phyloP scores from a whole-genome alignment of 2,888 invertebrate species.

The Eristalis intricaria region DNA sequence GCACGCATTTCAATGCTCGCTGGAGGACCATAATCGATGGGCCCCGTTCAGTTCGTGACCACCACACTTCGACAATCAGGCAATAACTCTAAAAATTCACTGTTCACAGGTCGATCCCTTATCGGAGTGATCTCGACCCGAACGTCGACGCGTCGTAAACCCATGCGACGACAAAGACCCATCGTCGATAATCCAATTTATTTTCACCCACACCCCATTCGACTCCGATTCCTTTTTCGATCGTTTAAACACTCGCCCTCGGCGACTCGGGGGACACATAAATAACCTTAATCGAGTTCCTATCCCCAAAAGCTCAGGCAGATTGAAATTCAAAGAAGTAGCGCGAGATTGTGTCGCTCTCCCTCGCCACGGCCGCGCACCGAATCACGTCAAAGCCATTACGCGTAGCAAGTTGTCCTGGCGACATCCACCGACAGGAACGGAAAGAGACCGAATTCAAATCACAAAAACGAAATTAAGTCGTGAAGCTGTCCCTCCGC shows the following conservation, averaged over 20 bases:
- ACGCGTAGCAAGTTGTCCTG: slow-evolving; percentile 49
- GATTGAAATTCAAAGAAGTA: slow-evolving; percentile 49
- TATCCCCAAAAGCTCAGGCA: slow-evolving; percentile 35
- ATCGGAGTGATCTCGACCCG: not conserved
- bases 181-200: slow-evolving; percentile 56
- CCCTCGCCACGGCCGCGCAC: slow-evolving; percentile 16
- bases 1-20: not conserved
- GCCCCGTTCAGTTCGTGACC: not conserved
- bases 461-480: slow-evolving; percentile 70
- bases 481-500: slow-evolving; percentile 49
- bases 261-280: slow-evolving; percentile 52
- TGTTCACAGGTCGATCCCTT: not conserved
- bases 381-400: slow-evolving; percentile 65
- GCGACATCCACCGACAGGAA: slow-evolving; percentile 22
- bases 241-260: slow-evolving; percentile 44
- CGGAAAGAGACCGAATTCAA: slow-evolving; percentile 55
- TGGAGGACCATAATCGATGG: not conserved
- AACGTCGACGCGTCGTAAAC: not conserved
- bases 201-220: slow-evolving; percentile 19
- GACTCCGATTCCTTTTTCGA: slow-evolving; percentile 45
- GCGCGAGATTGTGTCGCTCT: slow-evolving; percentile 44
- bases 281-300: slow-evolving; percentile 63
- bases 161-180: not conserved
- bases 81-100: not conserved
- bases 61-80: not conserved